Base-by-base conservation (phyloP, 2,888 invertebrate genomes). In the Thumatha senex region DNA sequence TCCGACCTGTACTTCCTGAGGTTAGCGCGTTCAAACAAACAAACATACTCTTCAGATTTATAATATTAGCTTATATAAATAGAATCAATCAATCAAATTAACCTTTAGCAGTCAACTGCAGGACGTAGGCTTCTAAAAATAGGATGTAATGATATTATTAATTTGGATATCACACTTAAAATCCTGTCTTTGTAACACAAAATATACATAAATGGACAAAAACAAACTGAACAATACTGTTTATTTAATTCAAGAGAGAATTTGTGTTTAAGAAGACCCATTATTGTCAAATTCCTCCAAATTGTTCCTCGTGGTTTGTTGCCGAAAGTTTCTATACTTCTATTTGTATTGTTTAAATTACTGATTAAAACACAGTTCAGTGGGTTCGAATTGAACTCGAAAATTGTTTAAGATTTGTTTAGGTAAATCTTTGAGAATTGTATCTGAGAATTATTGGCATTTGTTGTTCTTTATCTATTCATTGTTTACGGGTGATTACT, bases 391-490 rank as follows among this genome's bases (percentile, higher is more conserved):
- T 71, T 68, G 68, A 57, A 67, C 61, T 64, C 56, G 53, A 56
- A 61, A 64, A 66, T 66, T 65, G 72, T 64, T 70, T 61, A 54
- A 55, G 56, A 63, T 67, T 64, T 59, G 63, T 66, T 67, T 59
- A 48, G 59, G 56, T 56, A 57, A 53, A 63, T 59, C 59, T 65
- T 63, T 49, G 36, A 62, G 57, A 62, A 60, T 48, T 54, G 54
- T 58, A 58, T 57, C 63, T 57, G 55, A 48, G 39, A 63, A 51
- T 65, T 70, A 70, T 67, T 57, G 48, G 36, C 51, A 45, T 57
- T 54, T 45, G 30, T 43, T 36, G 57, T 67, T 63, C 42, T 56
- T 67, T 53, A 42, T 56, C 41, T 51, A 13, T 31, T 56, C 45
- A 29, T 42, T 50, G 40, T 48, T 52, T 52, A 56, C 38, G 45